Conservation (phyloP, 2,888 invertebrate species). For the Amorpha juglandis region DNA sequence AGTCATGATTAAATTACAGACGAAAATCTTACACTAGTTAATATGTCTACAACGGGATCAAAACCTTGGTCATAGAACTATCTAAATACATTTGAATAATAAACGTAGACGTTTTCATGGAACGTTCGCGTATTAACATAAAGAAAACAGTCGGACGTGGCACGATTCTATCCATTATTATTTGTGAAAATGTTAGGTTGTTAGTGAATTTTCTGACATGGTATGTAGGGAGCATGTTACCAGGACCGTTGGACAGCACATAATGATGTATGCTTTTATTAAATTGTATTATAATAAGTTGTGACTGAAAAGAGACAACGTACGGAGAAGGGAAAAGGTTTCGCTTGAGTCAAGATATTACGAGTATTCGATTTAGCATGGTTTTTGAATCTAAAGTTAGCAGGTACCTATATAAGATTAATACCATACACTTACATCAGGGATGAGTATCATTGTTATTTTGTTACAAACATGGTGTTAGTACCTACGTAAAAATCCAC, state of each 20-base stretch:
- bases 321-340: slow-evolving; percentile 44
- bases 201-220: slow-evolving; percentile 31
- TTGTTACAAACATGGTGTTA: too few species aligned
- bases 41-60: neutral
- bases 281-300: slow-evolving; percentile 71
- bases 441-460: too few species aligned
- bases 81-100: slow-evolving; percentile 7
- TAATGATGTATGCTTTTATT: slow-evolving; percentile 75
- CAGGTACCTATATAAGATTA: too few species aligned
- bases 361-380: too few species aligned
- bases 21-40: neutral
- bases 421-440: too few species aligned
- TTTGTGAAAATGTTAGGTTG: slow-evolving; percentile 50
- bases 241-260: slow-evolving; percentile 65
- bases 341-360: slow-evolving; percentile 16
- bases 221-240: slow-evolving; percentile 48
- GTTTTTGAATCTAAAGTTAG: too few species aligned
- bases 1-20: neutral
- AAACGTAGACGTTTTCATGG: slow-evolving; percentile 23
- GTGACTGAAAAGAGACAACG: slow-evolving; percentile 60
- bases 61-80: neutral
- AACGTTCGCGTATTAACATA: slow-evolving; percentile 53
- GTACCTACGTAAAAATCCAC: too few species aligned
- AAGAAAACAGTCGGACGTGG: slow-evolving; percentile 55
- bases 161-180: slow-evolving; percentile 53